Evolutionary conservation across 2,797 vertebrate genomes (phyloP).

Genomic region (Sebastiscus tertius): DNA sequence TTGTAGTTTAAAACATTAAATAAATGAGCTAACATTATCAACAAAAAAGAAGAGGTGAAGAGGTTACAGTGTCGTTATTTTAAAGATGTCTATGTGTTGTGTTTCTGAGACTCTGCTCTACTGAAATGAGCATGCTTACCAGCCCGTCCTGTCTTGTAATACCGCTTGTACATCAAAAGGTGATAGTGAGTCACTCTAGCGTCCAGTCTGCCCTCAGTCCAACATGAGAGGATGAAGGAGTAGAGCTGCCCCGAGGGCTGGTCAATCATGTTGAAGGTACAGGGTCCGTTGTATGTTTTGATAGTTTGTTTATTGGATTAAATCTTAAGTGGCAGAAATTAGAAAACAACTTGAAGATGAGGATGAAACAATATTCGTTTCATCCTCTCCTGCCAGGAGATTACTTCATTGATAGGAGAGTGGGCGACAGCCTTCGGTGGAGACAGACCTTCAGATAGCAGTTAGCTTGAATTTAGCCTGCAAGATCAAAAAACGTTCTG

Average conservation of each 20-base stretch:
- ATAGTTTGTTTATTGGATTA: background rate
- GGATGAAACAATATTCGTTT: background rate
- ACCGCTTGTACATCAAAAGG: background rate
- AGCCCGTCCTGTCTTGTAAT: no score
- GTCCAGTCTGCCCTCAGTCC: background rate
- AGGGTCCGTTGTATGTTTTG: background rate
- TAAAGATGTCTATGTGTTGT: no score
- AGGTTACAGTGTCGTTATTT: no score
- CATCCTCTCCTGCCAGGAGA: background rate
- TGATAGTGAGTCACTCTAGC: background rate
- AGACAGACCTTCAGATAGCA: background rate
- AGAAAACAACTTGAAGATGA: background rate
- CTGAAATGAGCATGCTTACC: no score
- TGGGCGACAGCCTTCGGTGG: background rate
- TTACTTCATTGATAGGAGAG: background rate
- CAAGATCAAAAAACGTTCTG: no score
- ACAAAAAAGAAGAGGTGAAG: no score
- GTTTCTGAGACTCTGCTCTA: no score
- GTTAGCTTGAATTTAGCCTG: background rate
- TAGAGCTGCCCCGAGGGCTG: background rate
- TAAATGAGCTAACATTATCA: no score
- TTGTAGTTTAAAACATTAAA: no score
- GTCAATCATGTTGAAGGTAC: background rate
- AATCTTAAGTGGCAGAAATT: background rate
- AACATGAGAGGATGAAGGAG: background rate